A percentile compares a stretch with the other conserved stretches of the same genome.
These are phyloP conservation scores for Cathartes aura DNA, from an alignment of 2,113 vertebrate species.

Conservation along the genomic window DNA sequence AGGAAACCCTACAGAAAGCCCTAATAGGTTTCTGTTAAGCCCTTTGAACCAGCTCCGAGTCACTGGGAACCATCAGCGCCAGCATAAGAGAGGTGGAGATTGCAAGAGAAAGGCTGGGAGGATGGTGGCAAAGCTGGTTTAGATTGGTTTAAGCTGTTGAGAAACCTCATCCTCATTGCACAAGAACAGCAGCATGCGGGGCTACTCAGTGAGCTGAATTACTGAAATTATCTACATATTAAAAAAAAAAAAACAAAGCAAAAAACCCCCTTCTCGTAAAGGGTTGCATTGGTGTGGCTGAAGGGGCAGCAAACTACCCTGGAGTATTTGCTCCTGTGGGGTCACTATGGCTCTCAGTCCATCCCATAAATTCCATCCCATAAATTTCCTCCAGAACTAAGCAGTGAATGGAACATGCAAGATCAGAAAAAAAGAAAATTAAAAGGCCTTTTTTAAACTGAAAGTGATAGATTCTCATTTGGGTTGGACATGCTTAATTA, in stretches of 20 bases:
- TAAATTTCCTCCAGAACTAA: not conserved
- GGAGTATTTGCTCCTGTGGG: not conserved
- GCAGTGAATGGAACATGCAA: not conserved
- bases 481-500: not conserved
- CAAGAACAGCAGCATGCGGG: not conserved
- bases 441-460: not conserved
- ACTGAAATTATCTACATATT: not conserved
- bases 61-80: not conserved
- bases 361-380: not conserved
- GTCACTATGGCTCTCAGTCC: not conserved
- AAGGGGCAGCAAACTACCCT: not conserved
- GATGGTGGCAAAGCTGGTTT: not conserved
- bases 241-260: not conserved
- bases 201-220: not conserved
- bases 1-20: not conserved
- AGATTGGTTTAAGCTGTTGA: conserved; percentile 8
- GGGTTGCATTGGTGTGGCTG: not conserved
- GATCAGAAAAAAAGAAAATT: not conserved
- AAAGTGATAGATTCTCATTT: not conserved
- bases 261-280: not conserved
- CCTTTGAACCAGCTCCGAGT: not conserved
- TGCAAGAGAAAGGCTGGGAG: not conserved
- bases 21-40: not conserved
- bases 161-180: conserved; percentile 1
- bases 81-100: not conserved